phyloP scores from a whole-genome alignment of 1,140 invertebrate species.

The Panagrolaimus sp. region DNA sequence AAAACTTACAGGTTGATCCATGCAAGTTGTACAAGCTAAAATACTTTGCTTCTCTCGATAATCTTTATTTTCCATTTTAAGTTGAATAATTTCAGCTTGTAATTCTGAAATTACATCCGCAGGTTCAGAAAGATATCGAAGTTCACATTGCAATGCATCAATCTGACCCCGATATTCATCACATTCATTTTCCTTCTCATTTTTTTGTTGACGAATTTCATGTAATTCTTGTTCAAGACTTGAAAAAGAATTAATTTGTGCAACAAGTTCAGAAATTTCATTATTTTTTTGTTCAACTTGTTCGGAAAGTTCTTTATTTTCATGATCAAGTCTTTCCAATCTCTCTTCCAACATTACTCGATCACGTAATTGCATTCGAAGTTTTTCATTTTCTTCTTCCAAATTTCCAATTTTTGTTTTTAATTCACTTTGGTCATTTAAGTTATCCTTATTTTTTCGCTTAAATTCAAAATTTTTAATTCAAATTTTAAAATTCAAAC shows the following conservation, averaged over 20 bases:
- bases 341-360: not conserved
- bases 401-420: not conserved
- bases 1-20: conserved; percentile 17
- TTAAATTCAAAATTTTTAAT: not conserved
- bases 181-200: not conserved
- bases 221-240: not conserved
- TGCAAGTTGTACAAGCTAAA: conserved; percentile 16
- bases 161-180: not conserved
- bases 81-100: not conserved
- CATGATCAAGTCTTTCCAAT: not conserved
- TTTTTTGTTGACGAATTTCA: not conserved
- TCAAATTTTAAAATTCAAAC: not conserved
- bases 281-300: not conserved
- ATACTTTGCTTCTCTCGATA: conserved; percentile 14
- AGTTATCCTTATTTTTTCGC: not conserved
- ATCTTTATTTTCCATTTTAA: conserved; percentile 8
- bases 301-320: not conserved
- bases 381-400: not conserved
- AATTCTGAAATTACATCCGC: not conserved
- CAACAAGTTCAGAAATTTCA: not conserved
- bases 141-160: not conserved
- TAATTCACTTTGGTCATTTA: not conserved
- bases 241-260: not conserved
- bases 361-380: conserved; percentile 8
- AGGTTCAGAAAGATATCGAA: not conserved